Evolutionary conservation across 2,888 invertebrate species (phyloP), one percentile per base, ranked within the genome.

Genomic region (Diloba caeruleocephala): DNA sequence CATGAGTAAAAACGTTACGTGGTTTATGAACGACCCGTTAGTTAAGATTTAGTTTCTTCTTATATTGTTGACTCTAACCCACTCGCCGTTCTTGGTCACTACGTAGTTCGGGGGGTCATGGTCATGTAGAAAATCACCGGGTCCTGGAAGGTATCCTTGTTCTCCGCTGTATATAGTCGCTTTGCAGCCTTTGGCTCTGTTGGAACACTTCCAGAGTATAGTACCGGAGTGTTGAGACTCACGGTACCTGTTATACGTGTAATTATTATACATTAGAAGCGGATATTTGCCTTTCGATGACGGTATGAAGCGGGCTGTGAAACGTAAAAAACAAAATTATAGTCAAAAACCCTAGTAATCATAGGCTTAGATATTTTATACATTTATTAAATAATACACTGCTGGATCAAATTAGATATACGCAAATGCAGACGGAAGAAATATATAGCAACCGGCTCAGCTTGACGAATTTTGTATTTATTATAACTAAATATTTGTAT

Each of bases 271-370:
- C 70, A 74, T 66, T 7, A 79, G 51, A 13, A 74, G 57, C 1
- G 70, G 77, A 14, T 81, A 39, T 49, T 74, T 80, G 36, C 73
- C 71, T 37, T 54, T 68, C 3, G 54, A 51, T 10, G 54, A 51
- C 10, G 72, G 61, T 36, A 81, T 42, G 28, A 44, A 61, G 13
- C 7, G 15, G 1, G 43, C 73, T n/a, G n/a, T n/a, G n/a, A n/a
- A n/a, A n/a, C 69, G 59, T 25, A 33, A 29, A 54, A 49, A 32
- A 38, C 7, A 25, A n/a, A 25, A 6, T 23, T 8, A 23, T 8
- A 19, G 1, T 23, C 5, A 23, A 6, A 8, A 23, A n/a, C n/a
- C n/a, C n/a, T n/a, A n/a, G n/a, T n/a, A n/a, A n/a, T n/a, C n/a
- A n/a, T n/a, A n/a, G n/a, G n/a, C n/a, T n/a, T n/a, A n/a, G n/a